Percentiles rank a stretch among this genome's conserved stretches.
phyloP scores from a whole-genome alignment of 2,888 invertebrate genomes.

The Azorinus chamasolen region DNA sequence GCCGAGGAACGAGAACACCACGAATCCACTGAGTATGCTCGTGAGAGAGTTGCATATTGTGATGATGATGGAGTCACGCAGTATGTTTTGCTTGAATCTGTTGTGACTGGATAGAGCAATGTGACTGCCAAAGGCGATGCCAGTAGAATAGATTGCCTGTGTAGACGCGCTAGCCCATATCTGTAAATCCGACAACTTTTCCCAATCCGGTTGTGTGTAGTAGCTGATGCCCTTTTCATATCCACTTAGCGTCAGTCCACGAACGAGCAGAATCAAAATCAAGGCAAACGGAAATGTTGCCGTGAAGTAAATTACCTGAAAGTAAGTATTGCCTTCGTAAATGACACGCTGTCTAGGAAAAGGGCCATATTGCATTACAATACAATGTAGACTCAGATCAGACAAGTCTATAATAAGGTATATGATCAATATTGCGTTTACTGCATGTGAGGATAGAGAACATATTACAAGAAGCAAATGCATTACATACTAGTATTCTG shows the following conservation, averaged over 20 bases:
- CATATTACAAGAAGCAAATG: too few species aligned
- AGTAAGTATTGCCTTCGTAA: too few species aligned
- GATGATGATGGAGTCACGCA: constrained; percentile 33
- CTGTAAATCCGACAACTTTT: constrained; percentile 3
- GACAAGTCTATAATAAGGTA: too few species aligned
- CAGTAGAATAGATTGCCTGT: constrained; percentile 26
- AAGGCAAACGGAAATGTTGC: constrained; percentile 28
- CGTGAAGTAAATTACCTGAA: constrained; percentile 45
- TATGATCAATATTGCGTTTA: too few species aligned
- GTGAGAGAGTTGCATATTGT: constrained; percentile 10
- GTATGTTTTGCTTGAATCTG: constrained; percentile 31
- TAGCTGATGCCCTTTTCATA: constrained; percentile 17
- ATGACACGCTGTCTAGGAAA: too few species aligned
- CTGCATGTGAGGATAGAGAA: too few species aligned
- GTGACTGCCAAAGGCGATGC: constrained; percentile 13
- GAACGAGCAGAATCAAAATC: constrained; percentile 21
- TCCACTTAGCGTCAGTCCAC: constrained; percentile 16
- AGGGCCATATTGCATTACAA: too few species aligned
- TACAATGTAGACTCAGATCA: too few species aligned
- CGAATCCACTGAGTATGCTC: constrained; percentile 31
- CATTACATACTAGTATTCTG: too few species aligned
- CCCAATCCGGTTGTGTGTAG: constrained; percentile 27
- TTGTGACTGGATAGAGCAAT: constrained; percentile 29
- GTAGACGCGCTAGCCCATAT: constrained; percentile 31
- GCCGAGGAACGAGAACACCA: constrained; percentile 31